These are phyloP conservation scores for Biston stratarius DNA, from an alignment of 2,888 invertebrate genomes.

Conservation along the genomic window DNA sequence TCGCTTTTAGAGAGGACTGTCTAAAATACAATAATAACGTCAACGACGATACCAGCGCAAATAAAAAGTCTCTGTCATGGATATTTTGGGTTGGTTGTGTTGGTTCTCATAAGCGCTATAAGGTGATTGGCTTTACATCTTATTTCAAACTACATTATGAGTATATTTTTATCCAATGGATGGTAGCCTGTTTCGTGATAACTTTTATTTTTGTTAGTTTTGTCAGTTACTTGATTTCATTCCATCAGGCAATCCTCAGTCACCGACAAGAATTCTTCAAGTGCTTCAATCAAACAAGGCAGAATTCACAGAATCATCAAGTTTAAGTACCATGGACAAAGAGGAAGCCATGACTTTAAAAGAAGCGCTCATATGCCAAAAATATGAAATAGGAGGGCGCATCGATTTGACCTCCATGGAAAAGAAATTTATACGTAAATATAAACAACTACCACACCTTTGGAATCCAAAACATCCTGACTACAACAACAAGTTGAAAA, in stretches of 20 bases:
- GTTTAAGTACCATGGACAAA: constrained; percentile 10
- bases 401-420: constrained; percentile 45
- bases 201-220: background rate
- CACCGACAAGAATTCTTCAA: constrained; percentile 7
- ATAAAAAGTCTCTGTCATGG: too few relatives aligned
- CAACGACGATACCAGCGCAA: too few relatives aligned
- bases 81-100: too few relatives aligned
- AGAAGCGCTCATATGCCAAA: constrained; percentile 4
- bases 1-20: too few relatives aligned
- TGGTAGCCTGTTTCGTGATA: too few relatives aligned
- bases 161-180: too few relatives aligned
- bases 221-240: constrained; percentile 7
- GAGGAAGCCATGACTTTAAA: constrained; percentile 1
- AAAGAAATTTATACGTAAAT: constrained; percentile 51
- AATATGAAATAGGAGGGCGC: constrained; percentile 7
- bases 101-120: too few relatives aligned
- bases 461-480: constrained; percentile 55
- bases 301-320: constrained; percentile 26
- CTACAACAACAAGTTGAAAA: constrained; percentile 54
- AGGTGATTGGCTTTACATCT: too few relatives aligned
- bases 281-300: background rate
- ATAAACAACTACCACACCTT: constrained; percentile 50
- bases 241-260: constrained; percentile 13
- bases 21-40: too few relatives aligned
- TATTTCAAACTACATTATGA: too few relatives aligned